Evolutionary conservation across 2,888 invertebrate genomes (phyloP), one percentile per base, ranked within the genome.

Genomic region (Drosophila meridiana): DNA sequence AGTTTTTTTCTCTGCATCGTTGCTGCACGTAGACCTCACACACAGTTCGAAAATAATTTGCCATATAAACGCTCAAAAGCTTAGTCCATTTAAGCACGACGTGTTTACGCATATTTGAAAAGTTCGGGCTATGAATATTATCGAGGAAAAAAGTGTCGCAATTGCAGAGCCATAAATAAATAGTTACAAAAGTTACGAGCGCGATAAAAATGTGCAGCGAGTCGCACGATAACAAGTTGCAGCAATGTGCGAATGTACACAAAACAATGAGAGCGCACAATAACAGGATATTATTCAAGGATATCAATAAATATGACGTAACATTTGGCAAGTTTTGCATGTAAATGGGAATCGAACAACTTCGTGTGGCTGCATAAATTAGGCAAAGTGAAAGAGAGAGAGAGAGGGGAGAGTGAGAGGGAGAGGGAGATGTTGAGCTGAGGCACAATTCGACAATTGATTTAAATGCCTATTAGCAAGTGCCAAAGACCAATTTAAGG

Each of bases 331-430:
- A 43, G 52, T 59, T 38, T 55, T 48, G 30, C 3, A n/a, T 47
- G 55, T 20, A 50, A 48, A 48, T 55, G 42, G 42, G 38, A 61
- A 48, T 57, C 26, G 42, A 45, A 57, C 50, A 60, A 20, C 4
- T 50, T 28, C 87, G 84, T 86, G 87, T 73, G 70, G 73, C 62
- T 74, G 83, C 87, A 83, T 86, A 86, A 83, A 83, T 83, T 85
- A 80, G 68, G 70, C 59, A 55, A n/a, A 4, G 0, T n/a, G 4
- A 7, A 26, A 8, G 7, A 55, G 13, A 5, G 2, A 14, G 38
- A n/a, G 36, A 4, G 20, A 53, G 14, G 3, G 42, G 36, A 3
- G 28, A 8, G 40, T 4, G 42, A 1, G 36, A 4, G 36, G 8
- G 38, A 8, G 53, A 5, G 53, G 13, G 5, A 6, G 30, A n/a